Evolutionary conservation across 2,888 invertebrate species (phyloP), one percentile per base, ranked within the genome.

Genomic region (Mythimna pallens): DNA sequence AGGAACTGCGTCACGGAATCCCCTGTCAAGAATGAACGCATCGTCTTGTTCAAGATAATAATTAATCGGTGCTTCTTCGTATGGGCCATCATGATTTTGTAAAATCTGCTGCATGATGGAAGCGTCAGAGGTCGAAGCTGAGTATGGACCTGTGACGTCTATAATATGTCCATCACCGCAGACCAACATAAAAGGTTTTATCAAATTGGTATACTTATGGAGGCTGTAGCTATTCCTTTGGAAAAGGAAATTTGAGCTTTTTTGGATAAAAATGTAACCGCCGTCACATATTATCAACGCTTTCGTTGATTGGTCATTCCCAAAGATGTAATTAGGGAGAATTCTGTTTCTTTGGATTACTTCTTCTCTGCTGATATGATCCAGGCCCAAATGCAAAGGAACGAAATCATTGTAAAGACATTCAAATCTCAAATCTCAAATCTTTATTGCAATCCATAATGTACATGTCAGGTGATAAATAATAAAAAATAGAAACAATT

Each of bases 141-240:
- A n/a, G 55, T 80, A 73, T 12, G 82, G 81, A 8, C 82, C 82
- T 22, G 47, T 52, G 2, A 72, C 70, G 47, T 84, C 77, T 43
- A 78, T 17, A 36, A 82, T 83, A 58, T 80, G 65, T 30, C 73
- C 77, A 69, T 81, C 76, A 30, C 63, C 47, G 43, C 70, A 71
- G 6, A 74, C 70, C 5, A 81, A 20, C 50, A 50, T 17, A 50
- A 50, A 50, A 20, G 54, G 65, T 65, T 54, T 65, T 22, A 65
- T 54, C 22, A 65, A 10, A 54, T 65, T 40, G 22, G 55, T 59
- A 74, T 67, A 78, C 50, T 50, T 74, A 65, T 86, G 84, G 7
- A 70, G 40, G 52, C 71, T 76, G 61, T 86, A 85, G 17, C 65
- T 82, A 22, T 71, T 50, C 55, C 68, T 78, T 80, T 82, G 82